phyloP scores from a whole-genome alignment of 2,888 invertebrate species.

The Ectemnius lituratus region DNA sequence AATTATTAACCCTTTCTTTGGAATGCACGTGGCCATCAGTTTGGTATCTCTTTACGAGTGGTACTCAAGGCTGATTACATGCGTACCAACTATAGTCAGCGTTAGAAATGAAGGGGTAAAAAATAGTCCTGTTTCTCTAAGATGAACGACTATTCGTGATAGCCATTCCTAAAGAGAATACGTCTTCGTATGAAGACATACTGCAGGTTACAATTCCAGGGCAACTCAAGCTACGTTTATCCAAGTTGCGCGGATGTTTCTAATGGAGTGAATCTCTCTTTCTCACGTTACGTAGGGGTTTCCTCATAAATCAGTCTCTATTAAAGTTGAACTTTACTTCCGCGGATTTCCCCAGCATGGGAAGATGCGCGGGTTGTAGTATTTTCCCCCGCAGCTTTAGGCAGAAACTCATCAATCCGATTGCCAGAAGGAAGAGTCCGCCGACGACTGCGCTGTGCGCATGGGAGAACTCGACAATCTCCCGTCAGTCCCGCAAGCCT shows the following conservation, averaged over 20 bases:
- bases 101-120: too few species aligned
- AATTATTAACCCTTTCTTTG: too few species aligned
- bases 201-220: too few species aligned
- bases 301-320: constrained; percentile 39
- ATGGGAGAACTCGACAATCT: constrained; percentile 36
- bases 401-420: constrained; percentile 36
- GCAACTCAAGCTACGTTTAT: too few species aligned
- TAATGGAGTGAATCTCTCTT: constrained; percentile 45
- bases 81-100: too few species aligned
- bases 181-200: too few species aligned
- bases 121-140: too few species aligned
- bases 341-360: constrained; percentile 10
- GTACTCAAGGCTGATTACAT: too few species aligned
- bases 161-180: too few species aligned
- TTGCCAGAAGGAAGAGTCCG: constrained; percentile 35
- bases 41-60: too few species aligned
- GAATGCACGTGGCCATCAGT: too few species aligned
- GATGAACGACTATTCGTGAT: too few species aligned
- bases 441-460: background rate
- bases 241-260: background rate
- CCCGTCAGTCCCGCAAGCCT: constrained; percentile 18
- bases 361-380: constrained; percentile 3
- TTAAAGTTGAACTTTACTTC: constrained; percentile 44
- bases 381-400: constrained; percentile 34
- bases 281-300: constrained; percentile 47